A percentile compares a stretch with the other conserved stretches of the same genome.
Conservation (phyloP, 2,888 invertebrate species). For the Chrysodeixis includens region DNA sequence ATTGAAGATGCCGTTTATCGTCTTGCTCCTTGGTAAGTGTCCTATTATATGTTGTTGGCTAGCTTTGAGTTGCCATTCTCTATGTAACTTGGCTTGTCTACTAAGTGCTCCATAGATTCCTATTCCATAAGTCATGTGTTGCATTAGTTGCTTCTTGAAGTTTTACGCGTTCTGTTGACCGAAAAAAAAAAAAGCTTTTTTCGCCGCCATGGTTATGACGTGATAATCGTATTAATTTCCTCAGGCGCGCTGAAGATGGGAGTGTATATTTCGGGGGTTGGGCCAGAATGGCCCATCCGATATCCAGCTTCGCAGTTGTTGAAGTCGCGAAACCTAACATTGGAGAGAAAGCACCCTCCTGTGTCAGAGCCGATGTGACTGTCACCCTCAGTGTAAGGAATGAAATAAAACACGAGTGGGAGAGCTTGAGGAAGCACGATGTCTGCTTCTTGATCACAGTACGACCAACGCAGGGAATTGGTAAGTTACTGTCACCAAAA, state of each 20-base stretch:
- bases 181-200: background rate
- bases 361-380: constrained; percentile 98
- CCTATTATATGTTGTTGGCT: background rate
- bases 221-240: background rate
- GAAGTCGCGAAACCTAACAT: constrained; percentile 98
- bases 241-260: constrained; percentile 95
- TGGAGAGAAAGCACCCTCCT: constrained; percentile 97
- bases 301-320: constrained; percentile 97
- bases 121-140: too few relatives aligned
- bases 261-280: constrained; percentile 98
- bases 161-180: background rate
- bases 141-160: background rate
- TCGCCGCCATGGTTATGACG: background rate
- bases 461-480: constrained; percentile 94
- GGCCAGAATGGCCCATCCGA: constrained; percentile 99
- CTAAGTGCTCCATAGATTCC: too few relatives aligned
- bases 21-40: constrained; percentile 96
- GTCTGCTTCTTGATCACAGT: constrained; percentile 99
- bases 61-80: too few relatives aligned
- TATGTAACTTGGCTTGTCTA: too few relatives aligned
- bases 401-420: constrained; percentile 99
- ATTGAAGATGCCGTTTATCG: constrained; percentile 99
- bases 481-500: constrained; percentile 80
- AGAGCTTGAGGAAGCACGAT: constrained; percentile 98
- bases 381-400: constrained; percentile 96